Evolutionary conservation across 2,888 invertebrate genomes (phyloP).

Genomic region (Calephelis perditalis): DNA sequence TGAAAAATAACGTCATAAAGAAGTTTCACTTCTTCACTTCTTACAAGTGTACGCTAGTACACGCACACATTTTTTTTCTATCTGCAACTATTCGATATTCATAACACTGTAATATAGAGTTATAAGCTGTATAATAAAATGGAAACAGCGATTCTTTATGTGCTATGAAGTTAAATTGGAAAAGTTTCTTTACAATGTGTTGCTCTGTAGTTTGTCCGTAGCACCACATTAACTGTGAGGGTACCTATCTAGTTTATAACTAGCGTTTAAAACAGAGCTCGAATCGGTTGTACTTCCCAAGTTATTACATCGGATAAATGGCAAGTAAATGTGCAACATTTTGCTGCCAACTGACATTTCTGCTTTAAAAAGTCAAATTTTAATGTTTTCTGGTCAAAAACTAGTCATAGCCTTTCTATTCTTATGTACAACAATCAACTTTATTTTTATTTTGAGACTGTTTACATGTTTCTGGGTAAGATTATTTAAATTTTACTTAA

Average conservation of each 20-base stretch:
- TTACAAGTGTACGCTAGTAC: too few species aligned
- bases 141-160: constrained; percentile 54
- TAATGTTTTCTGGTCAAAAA: too few species aligned
- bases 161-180: constrained; percentile 67
- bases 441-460: too few species aligned
- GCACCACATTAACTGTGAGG: constrained; percentile 40
- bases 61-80: too few species aligned
- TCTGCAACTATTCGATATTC: constrained; percentile 13
- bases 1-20: too few species aligned
- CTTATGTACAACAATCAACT: too few species aligned
- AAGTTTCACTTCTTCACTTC: too few species aligned
- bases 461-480: too few species aligned
- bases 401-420: too few species aligned
- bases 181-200: constrained; percentile 58
- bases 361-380: neutral
- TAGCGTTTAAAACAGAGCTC: constrained; percentile 18
- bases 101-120: constrained; percentile 3
- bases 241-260: constrained; percentile 23
- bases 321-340: constrained; percentile 9
- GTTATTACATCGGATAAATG: constrained; percentile 14
- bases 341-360: neutral
- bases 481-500: too few species aligned
- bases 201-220: constrained; percentile 45
- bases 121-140: constrained; percentile 24
- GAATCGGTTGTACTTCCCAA: constrained; percentile 19